Base-by-base conservation (phyloP, 2,888 invertebrate species). In the Spodoptera littoralis region DNA sequence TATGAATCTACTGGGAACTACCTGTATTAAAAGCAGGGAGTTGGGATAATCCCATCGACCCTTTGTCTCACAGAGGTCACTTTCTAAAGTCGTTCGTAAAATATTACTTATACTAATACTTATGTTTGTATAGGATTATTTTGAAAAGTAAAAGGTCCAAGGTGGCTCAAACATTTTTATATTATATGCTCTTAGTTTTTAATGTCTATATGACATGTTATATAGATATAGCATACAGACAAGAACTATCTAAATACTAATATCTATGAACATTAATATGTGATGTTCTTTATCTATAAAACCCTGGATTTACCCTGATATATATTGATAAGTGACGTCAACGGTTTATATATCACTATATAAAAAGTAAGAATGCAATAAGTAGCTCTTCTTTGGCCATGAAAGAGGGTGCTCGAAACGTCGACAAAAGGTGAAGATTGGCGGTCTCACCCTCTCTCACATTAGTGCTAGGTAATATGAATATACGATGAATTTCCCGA, bases 11-110 rank as follows among this genome's bases (percentile, higher is more conserved):
- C 72, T 67, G 83, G 82, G 84, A 84, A 65, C 72, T 72, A 76
- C 79, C 77, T 77, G 80, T 83, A 87, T 90, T 84, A 88, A 88
- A 84, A 62, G 24, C 84, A 86, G 85, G 85, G 86, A 85, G 83
- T 77, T 82, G 77, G 80, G 84, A 85, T 89, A 85, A 88, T 87
- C 84, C 81, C 62, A 67, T 67, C 70, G 80, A 82, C 80, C 86
- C 83, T 82, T 85, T 85, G 82, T 85, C 81, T 84, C 78, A 75
- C 73, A 60, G 72, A 82, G 81, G 80, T 83, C 78, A 80, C 82
- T 77, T 77, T 83, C 77, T 65, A 75, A 89, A 87, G 83, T 86
- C 80, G 68, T 76, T 72, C 67, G 81, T 85, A 77, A 82, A 85
- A 86, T 88, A 87, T 84, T 81, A 82, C 80, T 65, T 60, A 41